Conservation (phyloP, 2,113 vertebrate genomes). For the Numida meleagris region DNA sequence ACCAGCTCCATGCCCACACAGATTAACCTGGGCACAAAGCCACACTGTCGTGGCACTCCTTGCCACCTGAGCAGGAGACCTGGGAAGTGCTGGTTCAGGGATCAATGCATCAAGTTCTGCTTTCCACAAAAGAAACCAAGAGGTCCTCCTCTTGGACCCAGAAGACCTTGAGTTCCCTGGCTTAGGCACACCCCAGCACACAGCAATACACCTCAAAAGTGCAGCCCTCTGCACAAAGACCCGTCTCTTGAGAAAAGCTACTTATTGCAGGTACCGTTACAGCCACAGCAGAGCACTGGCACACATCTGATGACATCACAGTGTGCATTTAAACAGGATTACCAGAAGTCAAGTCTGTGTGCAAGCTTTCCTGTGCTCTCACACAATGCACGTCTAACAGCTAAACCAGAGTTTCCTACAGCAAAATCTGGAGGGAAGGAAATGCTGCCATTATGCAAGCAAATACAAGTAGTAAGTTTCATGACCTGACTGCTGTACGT, state of each 20-base stretch:
- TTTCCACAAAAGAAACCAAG: background rate
- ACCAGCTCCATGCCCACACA: background rate
- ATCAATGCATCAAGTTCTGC: background rate
- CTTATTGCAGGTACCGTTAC: background rate
- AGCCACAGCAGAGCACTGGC: background rate
- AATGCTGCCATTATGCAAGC: background rate
- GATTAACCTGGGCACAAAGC: background rate
- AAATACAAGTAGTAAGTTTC: background rate
- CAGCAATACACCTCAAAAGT: background rate
- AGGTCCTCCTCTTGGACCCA: background rate
- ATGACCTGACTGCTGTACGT: background rate
- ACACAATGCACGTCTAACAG: accelerated
- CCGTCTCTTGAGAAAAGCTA: background rate
- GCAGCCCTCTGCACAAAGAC: background rate
- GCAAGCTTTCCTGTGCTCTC: background rate
- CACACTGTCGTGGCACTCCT: accelerated
- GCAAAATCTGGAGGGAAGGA: background rate
- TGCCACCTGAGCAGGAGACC: background rate
- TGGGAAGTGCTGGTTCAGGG: background rate
- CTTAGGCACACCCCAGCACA: background rate
- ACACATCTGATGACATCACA: background rate
- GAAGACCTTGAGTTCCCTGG: background rate
- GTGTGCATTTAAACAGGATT: background rate
- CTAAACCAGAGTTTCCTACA: background rate
- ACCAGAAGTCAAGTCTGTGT: background rate